A percentile compares a stretch with the other conserved stretches of the same genome.
Evolutionary conservation across 2,113 vertebrate species (phyloP).

Genomic region (Paratilapia polleni): DNA sequence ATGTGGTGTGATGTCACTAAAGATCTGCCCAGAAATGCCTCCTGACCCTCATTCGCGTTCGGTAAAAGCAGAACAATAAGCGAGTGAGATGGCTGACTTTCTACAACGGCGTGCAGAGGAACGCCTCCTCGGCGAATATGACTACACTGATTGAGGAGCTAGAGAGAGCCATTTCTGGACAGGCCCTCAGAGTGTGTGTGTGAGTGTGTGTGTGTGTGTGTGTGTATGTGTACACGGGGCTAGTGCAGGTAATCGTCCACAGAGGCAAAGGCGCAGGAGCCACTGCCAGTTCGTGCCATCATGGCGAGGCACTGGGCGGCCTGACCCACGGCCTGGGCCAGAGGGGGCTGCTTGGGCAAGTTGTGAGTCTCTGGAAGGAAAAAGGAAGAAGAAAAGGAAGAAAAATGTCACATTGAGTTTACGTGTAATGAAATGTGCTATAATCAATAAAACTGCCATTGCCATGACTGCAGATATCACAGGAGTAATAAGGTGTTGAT

Average conservation of each 20-base stretch:
- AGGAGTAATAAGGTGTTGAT: fast-evolving
- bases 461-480: not conserved
- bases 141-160: constrained; percentile 26
- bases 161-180: constrained; percentile 21
- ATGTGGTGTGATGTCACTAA: not conserved
- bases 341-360: constrained; percentile 98
- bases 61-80: constrained; percentile 38
- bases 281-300: constrained; percentile 96
- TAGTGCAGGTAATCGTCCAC: constrained; percentile 99
- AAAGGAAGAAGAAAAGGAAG: fast-evolving
- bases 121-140: constrained; percentile 7
- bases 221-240: constrained; percentile 2
- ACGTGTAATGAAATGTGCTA: too few relatives aligned
- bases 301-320: constrained; percentile 95
- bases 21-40: constrained; percentile 18
- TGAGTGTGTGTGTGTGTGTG: not conserved
- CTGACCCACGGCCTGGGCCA: constrained; percentile 95
- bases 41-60: not conserved
- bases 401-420: not conserved
- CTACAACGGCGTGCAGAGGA: constrained; percentile 20
- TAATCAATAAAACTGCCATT: too few relatives aligned
- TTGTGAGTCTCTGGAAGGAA: constrained; percentile 91
- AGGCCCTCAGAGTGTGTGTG: not conserved
- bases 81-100: constrained; percentile 20
- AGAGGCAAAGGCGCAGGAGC: constrained; percentile 96